Percentiles rank a stretch among this genome's conserved stretches.
Conservation (phyloP, 2,888 invertebrate genomes). For the Pristionchus mayeri region DNA sequence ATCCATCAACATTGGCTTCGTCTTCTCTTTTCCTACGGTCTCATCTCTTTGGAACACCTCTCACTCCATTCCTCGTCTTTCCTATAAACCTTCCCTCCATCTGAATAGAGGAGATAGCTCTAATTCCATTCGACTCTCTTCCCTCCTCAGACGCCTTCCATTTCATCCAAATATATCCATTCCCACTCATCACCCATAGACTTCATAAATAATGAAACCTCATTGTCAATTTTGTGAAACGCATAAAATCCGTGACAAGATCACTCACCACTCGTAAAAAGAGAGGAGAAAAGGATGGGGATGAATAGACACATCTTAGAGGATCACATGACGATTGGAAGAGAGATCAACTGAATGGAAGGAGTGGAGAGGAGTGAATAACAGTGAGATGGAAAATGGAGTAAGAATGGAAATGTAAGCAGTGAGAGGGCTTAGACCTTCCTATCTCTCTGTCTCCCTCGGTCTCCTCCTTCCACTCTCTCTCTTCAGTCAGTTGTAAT, state of each 20-base stretch:
- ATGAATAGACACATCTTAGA: not conserved
- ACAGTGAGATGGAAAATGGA: constrained; percentile 33
- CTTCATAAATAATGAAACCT: too few relatives aligned
- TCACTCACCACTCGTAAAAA: not conserved
- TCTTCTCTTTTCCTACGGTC: not conserved
- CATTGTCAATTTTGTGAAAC: not conserved
- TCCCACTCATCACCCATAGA: not conserved
- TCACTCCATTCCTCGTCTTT: not conserved
- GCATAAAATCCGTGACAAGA: not conserved
- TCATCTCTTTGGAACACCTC: not conserved
- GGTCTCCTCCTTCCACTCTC: not conserved
- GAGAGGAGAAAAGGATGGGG: not conserved
- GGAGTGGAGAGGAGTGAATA: not conserved
- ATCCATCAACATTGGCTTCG: not conserved
- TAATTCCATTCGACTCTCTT: constrained; percentile 26
- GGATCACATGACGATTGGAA: not conserved
- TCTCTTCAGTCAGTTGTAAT: constrained; percentile 43
- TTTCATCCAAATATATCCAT: not conserved
- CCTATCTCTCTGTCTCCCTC: constrained; percentile 26
- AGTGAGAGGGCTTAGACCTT: constrained; percentile 42
- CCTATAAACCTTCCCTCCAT: constrained; percentile 15
- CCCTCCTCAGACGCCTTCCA: not conserved
- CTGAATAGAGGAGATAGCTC: constrained; percentile 10
- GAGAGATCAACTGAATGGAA: not conserved
- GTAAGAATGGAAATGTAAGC: constrained; percentile 42